These are phyloP conservation scores for Lepas anatifera DNA, from an alignment of 2,888 invertebrate species.

Conservation along the genomic window DNA sequence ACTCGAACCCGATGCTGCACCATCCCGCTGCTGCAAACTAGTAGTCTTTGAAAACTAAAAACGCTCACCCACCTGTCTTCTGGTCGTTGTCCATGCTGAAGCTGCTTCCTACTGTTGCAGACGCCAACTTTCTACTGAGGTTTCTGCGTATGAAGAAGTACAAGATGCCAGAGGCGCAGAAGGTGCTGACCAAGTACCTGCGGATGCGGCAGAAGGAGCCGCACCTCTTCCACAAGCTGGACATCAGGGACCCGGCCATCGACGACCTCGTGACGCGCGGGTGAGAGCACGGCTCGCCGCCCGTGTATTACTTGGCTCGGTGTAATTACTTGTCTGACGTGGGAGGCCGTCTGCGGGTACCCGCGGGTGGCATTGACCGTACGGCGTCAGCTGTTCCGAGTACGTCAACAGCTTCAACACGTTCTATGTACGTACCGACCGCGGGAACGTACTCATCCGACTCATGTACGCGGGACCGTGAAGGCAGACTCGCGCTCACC, in stretches of 20 bases:
- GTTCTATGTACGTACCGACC: no score
- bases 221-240: constrained; percentile 58
- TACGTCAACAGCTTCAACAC: no score
- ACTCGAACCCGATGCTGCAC: neutral
- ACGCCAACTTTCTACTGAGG: constrained; percentile 54
- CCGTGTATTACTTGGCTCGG: no score
- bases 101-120: constrained; percentile 37
- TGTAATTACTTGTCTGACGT: no score
- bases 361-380: no score
- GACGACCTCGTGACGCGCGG: constrained; percentile 56
- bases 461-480: no score
- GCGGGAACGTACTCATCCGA: no score
- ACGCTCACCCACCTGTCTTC: no score
- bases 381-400: no score
- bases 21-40: neutral
- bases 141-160: constrained; percentile 70
- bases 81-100: neutral
- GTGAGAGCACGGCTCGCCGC: no score
- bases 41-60: neutral
- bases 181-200: constrained; percentile 62
- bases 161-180: constrained; percentile 64
- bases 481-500: no score
- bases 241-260: constrained; percentile 55
- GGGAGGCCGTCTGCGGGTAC: no score
- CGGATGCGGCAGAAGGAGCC: constrained; percentile 64